Percentiles rank a stretch among this genome's conserved stretches.
Conservation (phyloP, 2,888 invertebrate genomes). For the Cryptocephalus primarius region DNA sequence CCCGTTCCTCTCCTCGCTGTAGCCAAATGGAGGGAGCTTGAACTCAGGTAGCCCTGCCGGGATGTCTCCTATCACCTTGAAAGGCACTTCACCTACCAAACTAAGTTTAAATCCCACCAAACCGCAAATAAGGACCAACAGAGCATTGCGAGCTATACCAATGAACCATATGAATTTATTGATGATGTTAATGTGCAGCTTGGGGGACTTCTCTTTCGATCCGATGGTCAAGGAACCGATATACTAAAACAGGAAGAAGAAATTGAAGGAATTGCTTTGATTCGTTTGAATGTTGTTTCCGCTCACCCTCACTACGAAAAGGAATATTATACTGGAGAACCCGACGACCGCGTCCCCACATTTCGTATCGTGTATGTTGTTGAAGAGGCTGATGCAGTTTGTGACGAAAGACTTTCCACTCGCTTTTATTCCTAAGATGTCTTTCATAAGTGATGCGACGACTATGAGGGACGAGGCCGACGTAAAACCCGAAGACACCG, state of each 20-base stretch:
- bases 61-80: constrained; percentile 57
- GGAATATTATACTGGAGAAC: not conserved
- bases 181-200: not conserved
- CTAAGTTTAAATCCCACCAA: not conserved
- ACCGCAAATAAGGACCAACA: not conserved
- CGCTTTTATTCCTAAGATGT: constrained; percentile 63
- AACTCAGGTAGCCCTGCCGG: constrained; percentile 62
- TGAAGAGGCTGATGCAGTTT: not conserved
- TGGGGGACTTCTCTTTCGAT: no score
- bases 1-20: constrained; percentile 39
- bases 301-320: no score
- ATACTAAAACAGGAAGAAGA: not conserved
- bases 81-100: constrained; percentile 35
- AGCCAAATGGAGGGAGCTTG: constrained; percentile 56
- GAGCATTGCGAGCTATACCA: not conserved
- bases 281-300: no score
- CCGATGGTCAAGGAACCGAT: not conserved
- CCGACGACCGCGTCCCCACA: not conserved
- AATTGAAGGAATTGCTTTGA: no score
- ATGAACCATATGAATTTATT: not conserved
- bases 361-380: not conserved
- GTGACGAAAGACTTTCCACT: constrained; percentile 33
- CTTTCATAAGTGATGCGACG: constrained; percentile 76
- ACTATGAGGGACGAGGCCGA: constrained; percentile 85
- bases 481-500: constrained; percentile 84